phyloP scores from a whole-genome alignment of 2,797 vertebrate species.

The Sebastes vulpes region DNA sequence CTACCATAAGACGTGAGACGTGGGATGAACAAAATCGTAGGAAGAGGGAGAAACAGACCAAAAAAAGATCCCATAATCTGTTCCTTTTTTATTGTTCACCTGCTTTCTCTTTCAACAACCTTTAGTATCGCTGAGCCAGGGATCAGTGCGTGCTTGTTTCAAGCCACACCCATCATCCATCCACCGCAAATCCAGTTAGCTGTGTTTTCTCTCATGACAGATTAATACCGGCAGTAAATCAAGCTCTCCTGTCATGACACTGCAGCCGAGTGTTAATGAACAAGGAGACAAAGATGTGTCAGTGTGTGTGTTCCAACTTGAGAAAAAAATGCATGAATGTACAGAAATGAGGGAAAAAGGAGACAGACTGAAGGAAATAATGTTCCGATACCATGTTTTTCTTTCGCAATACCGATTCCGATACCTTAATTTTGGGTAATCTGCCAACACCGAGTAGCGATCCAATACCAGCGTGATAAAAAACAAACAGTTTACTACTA shows the following conservation, averaged over 20 bases:
- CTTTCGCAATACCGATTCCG: too few species aligned
- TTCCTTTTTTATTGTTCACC: neutral
- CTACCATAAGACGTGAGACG: slow-evolving; percentile 48
- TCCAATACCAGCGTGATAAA: too few species aligned
- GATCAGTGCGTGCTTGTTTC: slow-evolving; percentile 16
- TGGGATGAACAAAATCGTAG: neutral
- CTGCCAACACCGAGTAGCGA: too few species aligned
- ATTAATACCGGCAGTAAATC: slow-evolving; percentile 34
- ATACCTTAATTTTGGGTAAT: too few species aligned
- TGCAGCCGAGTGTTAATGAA: neutral
- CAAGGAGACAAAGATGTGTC: neutral
- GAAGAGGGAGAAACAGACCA: neutral
- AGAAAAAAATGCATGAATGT: too few species aligned
- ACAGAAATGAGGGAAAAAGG: neutral
- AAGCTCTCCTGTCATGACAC: neutral
- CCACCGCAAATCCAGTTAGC: slow-evolving; percentile 5
- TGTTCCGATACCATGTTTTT: too few species aligned
- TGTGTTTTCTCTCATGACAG: slow-evolving; percentile 10
- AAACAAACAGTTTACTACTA: too few species aligned
- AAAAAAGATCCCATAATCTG: neutral
- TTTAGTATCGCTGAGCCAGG: slow-evolving; percentile 6
- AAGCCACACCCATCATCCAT: slow-evolving; percentile 6
- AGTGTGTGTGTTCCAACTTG: too few species aligned
- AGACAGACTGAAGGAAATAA: neutral
- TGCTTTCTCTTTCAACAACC: neutral